phyloP scores from a whole-genome alignment of 2,113 vertebrate genomes.

The Lutjanus erythropterus region DNA sequence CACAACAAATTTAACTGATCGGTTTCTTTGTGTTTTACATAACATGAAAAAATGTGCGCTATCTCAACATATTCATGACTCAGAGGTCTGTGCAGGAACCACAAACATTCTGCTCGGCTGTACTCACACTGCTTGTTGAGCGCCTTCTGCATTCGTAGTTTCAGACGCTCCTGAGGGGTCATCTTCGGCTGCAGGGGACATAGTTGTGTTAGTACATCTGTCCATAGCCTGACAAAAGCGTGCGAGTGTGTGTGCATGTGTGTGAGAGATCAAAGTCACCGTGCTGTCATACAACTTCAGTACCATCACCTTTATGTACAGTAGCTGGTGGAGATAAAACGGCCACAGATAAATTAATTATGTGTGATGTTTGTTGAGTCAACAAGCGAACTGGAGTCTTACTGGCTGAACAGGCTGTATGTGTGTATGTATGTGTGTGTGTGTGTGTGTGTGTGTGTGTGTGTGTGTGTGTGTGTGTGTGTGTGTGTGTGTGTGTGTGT shows the following conservation, averaged over 20 bases:
- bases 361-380: conserved; percentile 29
- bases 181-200: conserved; percentile 91
- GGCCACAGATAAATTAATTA: conserved; percentile 39
- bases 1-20: neutral
- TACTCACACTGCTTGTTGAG: conserved; percentile 94
- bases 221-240: conserved; percentile 17
- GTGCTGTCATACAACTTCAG: conserved; percentile 15
- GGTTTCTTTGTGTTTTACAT: neutral
- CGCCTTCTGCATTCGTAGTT: conserved; percentile 94
- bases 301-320: conserved; percentile 47
- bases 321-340: conserved; percentile 36
- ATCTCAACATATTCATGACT: neutral
- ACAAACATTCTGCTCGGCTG: neutral
- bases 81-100: neutral
- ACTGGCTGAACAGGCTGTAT: neutral
- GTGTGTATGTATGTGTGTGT: neutral
- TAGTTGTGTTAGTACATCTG: conserved; percentile 66
- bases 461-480: conserved; percentile 16
- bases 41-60: neutral
- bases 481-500: conserved; percentile 24
- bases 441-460: no score
- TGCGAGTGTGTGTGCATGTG: conserved; percentile 13
- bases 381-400: conserved; percentile 16
- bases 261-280: conserved; percentile 13
- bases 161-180: conserved; percentile 93